These are phyloP conservation scores for Macrobrachium nipponense DNA, from an alignment of 1,140 invertebrate species.

Conservation along the genomic window DNA sequence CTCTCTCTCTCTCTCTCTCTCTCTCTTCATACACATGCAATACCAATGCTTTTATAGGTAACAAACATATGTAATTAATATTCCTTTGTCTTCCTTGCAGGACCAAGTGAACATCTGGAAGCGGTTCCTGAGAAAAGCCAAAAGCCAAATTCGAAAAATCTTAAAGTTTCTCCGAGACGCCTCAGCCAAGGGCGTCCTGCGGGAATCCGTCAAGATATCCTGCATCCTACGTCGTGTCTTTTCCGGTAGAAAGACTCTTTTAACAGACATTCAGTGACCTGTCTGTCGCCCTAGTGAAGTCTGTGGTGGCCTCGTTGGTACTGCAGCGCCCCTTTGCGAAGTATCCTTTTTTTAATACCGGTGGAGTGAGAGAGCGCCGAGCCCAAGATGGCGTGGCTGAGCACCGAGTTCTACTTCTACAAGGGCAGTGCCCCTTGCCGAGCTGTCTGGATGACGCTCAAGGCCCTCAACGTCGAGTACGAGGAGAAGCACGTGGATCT, in stretches of 20 bases:
- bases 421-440: slow-evolving; percentile 65
- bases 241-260: too few species aligned
- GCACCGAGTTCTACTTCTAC: slow-evolving; percentile 67
- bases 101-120: too few species aligned
- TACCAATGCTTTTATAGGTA: too few species aligned
- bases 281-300: too few species aligned
- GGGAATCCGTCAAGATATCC: too few species aligned
- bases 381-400: slow-evolving; percentile 62
- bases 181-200: too few species aligned
- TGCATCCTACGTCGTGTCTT: too few species aligned
- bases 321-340: background rate
- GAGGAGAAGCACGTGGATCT: slow-evolving; percentile 67
- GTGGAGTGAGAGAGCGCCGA: background rate
- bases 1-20: slow-evolving; percentile 8
- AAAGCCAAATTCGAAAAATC: too few species aligned
- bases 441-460: slow-evolving; percentile 66
- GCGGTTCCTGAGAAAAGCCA: too few species aligned
- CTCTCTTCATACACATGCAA: background rate
- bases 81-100: too few species aligned
- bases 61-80: background rate
- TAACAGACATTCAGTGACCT: too few species aligned
- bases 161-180: too few species aligned
- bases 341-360: background rate
- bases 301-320: background rate
- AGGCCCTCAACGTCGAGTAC: slow-evolving; percentile 65